A percentile compares a stretch with the other conserved stretches of the same genome.
Evolutionary conservation across 2,113 vertebrate species (phyloP).

Genomic region (Petrocephalus zakoni): DNA sequence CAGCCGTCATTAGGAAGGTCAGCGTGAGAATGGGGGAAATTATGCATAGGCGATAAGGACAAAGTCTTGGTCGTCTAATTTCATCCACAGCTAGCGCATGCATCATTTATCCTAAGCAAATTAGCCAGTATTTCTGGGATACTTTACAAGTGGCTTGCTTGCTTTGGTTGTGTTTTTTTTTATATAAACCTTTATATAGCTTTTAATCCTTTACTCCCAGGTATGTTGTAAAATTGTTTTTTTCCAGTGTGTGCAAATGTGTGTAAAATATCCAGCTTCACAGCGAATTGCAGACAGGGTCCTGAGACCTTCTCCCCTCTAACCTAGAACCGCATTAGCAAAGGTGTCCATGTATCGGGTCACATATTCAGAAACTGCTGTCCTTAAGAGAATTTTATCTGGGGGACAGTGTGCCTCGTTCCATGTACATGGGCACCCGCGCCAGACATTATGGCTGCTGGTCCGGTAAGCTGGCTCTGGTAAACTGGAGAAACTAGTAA

Average conservation of each 20-base stretch:
- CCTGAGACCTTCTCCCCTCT: too few relatives aligned
- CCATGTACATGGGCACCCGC: not conserved
- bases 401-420: not conserved
- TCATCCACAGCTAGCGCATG: conserved; percentile 27
- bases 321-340: not conserved
- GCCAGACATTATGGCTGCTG: not conserved
- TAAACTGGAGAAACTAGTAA: not conserved
- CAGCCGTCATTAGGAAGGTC: not conserved
- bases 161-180: conserved; percentile 5
- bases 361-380: not conserved
- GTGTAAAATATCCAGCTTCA: not conserved
- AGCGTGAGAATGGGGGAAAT: conserved; percentile 29
- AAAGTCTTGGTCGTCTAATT: conserved; percentile 18
- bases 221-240: not conserved
- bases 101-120: not conserved
- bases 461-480: not conserved
- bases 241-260: not conserved
- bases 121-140: conserved; percentile 9
- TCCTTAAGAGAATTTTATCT: not conserved
- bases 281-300: not conserved
- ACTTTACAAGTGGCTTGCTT: not conserved
- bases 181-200: conserved; percentile 11
- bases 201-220: not conserved
- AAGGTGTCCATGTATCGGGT: not conserved
- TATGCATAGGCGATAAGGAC: conserved; percentile 45